Percentiles rank a stretch among this genome's conserved stretches.
Conservation (phyloP, 2,113 vertebrate genomes). For the Gobiocypris rarus region DNA sequence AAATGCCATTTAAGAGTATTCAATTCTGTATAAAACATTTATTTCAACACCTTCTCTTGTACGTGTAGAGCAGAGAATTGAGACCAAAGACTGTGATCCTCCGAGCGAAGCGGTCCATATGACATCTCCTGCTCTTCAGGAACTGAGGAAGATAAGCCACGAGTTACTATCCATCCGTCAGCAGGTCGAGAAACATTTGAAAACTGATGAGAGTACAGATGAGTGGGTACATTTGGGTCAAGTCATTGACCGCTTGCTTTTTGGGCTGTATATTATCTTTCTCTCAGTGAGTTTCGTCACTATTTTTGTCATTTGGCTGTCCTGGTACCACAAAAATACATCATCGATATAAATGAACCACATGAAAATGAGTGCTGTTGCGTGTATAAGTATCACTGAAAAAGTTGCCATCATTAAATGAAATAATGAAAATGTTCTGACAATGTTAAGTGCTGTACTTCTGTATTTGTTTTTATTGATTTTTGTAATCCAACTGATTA, state of each 20-base stretch:
- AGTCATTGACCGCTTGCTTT: slow-evolving; percentile 20
- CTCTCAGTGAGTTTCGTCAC: slow-evolving; percentile 1
- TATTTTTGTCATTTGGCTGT: neutral
- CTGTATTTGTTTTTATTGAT: neutral
- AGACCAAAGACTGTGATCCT: neutral
- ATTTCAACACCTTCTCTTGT: neutral
- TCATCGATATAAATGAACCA: neutral
- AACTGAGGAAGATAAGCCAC: slow-evolving; percentile 3
- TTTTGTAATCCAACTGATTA: neutral
- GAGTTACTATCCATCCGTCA: slow-evolving; percentile 10
- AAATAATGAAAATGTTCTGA: neutral
- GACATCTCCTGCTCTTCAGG: neutral
- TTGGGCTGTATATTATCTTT: neutral
- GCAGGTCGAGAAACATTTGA: neutral
- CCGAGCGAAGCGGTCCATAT: neutral
- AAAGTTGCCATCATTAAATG: neutral
- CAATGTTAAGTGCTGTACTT: neutral
- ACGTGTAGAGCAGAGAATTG: neutral
- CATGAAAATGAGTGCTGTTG: neutral
- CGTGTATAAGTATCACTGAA: neutral
- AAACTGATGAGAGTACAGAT: neutral
- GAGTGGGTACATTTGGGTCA: slow-evolving; percentile 13
- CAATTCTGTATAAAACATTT: too few species aligned
- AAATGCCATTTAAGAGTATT: too few species aligned
- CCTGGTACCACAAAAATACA: neutral